Evolutionary conservation across 2,113 vertebrate species (phyloP).

Genomic region (Cinclus cinclus): DNA sequence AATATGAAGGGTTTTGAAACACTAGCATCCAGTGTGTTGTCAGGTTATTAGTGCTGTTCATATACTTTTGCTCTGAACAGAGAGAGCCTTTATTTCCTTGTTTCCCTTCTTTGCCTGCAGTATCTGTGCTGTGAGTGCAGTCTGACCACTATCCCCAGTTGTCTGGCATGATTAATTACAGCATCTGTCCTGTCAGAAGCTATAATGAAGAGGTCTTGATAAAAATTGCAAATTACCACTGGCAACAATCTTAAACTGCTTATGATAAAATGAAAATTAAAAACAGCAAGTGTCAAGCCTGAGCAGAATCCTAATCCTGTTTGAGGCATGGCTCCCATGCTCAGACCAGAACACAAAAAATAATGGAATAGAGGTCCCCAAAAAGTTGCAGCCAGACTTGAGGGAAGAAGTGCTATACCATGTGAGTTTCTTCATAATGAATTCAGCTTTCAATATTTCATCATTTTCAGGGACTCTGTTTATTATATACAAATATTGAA

Average conservation of each 20-base stretch:
- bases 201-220: constrained; percentile 95
- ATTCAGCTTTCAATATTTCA: constrained; percentile 87
- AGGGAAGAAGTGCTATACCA: constrained; percentile 80
- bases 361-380: constrained; percentile 76
- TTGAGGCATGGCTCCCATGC: constrained; percentile 72
- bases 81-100: constrained; percentile 46
- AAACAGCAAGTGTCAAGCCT: constrained; percentile 91
- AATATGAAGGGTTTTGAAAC: not conserved
- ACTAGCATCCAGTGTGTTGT: not conserved
- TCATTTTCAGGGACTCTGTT: constrained; percentile 82
- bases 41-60: not conserved
- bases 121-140: constrained; percentile 73
- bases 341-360: constrained; percentile 65
- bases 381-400: constrained; percentile 82
- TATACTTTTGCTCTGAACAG: constrained; percentile 49
- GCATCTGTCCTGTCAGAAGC: constrained; percentile 98
- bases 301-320: constrained; percentile 91
- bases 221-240: constrained; percentile 98
- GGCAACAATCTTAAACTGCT: constrained; percentile 98
- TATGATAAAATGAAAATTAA: constrained; percentile 99
- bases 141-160: constrained; percentile 87
- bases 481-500: constrained; percentile 93
- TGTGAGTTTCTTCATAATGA: constrained; percentile 88
- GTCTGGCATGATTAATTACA: constrained; percentile 97
- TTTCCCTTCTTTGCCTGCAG: constrained; percentile 13